phyloP scores from a whole-genome alignment of 2,888 invertebrate genomes.

The Coelinius sp. region DNA sequence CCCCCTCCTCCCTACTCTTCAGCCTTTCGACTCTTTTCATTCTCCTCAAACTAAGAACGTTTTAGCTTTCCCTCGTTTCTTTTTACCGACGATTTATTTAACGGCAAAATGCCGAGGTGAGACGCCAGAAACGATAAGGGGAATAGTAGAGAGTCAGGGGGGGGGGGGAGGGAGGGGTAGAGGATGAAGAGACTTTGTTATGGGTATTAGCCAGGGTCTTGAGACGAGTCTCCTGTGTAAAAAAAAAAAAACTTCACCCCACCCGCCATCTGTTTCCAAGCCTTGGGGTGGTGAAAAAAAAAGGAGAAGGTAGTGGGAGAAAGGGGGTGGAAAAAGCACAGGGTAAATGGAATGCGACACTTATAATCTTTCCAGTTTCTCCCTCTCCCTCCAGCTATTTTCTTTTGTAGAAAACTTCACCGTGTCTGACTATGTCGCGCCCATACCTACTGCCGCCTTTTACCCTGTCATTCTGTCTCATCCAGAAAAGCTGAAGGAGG shows the following conservation, averaged over 20 bases:
- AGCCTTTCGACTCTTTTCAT: too few relatives aligned
- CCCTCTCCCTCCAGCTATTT: constrained; percentile 36
- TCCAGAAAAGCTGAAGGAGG: too few relatives aligned
- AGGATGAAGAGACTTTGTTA: constrained; percentile 52
- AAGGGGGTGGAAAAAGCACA: constrained; percentile 44
- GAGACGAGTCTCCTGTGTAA: constrained; percentile 39
- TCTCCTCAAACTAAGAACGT: constrained; percentile 4
- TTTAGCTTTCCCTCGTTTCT: constrained; percentile 14
- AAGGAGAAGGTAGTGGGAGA: constrained; percentile 36
- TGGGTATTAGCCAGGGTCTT: constrained; percentile 44
- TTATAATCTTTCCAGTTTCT: constrained; percentile 56
- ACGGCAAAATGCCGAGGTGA: constrained; percentile 44
- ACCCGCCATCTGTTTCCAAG: constrained; percentile 3
- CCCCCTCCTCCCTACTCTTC: neutral
- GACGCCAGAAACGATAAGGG: too few relatives aligned
- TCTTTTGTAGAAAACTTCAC: neutral
- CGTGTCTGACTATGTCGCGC: constrained; percentile 33
- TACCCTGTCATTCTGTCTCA: constrained; percentile 27
- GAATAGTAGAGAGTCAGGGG: too few relatives aligned
- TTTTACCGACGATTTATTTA: constrained; percentile 55
- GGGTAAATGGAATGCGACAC: constrained; percentile 59
- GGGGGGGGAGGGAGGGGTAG: constrained; percentile 35
- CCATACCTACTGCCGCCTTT: constrained; percentile 30
- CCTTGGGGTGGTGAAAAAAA: constrained; percentile 12
- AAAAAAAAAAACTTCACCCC: constrained; percentile 23